Evolutionary conservation across 2,113 vertebrate genomes (phyloP), one percentile per base, ranked within the genome.

Genomic region (Coracopsis vasa): DNA sequence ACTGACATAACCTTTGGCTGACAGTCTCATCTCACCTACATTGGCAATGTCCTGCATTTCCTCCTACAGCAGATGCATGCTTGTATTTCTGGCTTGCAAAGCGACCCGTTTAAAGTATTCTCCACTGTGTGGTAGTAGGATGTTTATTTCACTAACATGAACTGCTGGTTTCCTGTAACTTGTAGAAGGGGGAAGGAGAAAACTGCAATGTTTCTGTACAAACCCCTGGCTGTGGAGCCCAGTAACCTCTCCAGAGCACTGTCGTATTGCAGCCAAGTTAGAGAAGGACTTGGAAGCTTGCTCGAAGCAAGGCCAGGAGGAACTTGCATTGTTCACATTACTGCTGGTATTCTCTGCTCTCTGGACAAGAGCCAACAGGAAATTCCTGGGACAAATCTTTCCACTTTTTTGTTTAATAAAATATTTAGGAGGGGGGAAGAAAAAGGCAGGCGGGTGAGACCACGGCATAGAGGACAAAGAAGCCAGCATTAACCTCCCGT

Each of bases 371-470:
- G 97, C 97, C 97, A 98, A 96, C 97, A 98, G 98, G 98, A 98
- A 98, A 98, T 98, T 97, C 98, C 97, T 97, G 88, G 94, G 94
- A 97, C 95, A 97, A 92, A 95, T 96, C 94, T 97, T 97, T 97
- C 97, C 94, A 94, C 92, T 96, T 97, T 91, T 94, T 94, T 73
- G 50, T 67, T 53, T 50, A 75, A 86, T 65, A 72, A 91, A 91
- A 91, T 90, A 86, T 86, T 87, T 80, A 5, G 10, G 5, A 6
- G 0, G 2, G 11, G 1, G 18, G 13, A n/a, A 45, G n/a, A 29
- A 24, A 41, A 65, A 16, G 15, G 25, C 58, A 35, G 37, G 42
- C 33, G 45, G 81, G 27, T n/a, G 54, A 82, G 89, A 70, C 39
- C 23, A 53, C 81, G 27, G 62, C 1, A 1, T 33, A n/a, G 9